A percentile compares a stretch with the other conserved stretches of the same genome.
These are phyloP conservation scores for Graphium colonna DNA, from an alignment of 2,888 invertebrate genomes.

Conservation along the genomic window DNA sequence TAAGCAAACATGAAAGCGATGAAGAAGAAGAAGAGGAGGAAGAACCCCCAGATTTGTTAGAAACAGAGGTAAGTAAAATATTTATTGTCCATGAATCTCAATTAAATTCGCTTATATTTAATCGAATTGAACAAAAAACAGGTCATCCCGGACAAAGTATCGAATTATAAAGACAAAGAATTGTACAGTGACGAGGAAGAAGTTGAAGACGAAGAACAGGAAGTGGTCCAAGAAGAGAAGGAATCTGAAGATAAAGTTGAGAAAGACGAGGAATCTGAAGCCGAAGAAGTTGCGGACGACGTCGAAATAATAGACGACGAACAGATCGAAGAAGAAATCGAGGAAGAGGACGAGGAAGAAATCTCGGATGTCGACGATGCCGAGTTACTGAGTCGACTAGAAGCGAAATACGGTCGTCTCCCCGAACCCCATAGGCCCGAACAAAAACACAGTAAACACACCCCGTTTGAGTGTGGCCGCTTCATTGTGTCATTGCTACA, in stretches of 20 bases:
- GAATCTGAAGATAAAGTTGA: constrained; percentile 27
- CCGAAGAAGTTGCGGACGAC: constrained; percentile 60
- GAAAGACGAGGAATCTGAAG: constrained; percentile 40
- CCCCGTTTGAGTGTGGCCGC: constrained; percentile 34
- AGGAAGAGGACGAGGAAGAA: constrained; percentile 71
- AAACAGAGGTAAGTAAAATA: constrained; percentile 29
- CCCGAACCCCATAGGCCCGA: constrained; percentile 75
- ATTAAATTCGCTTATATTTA: constrained; percentile 27
- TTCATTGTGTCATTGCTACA: constrained; percentile 26
- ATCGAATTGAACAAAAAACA: constrained; percentile 31
- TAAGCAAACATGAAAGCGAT: constrained; percentile 43
- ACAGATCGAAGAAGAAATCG: constrained; percentile 71
- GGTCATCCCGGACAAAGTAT: constrained; percentile 27
- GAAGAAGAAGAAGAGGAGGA: constrained; percentile 42
- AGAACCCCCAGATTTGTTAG: background rate
- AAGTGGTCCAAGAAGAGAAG: constrained; percentile 49
- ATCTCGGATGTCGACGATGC: constrained; percentile 85
- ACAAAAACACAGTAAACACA: constrained; percentile 69
- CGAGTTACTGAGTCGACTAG: constrained; percentile 84
- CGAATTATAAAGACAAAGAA: constrained; percentile 48
- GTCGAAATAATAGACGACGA: constrained; percentile 72
- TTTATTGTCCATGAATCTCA: background rate
- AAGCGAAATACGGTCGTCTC: constrained; percentile 86
- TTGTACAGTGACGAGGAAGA: constrained; percentile 56
- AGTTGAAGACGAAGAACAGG: constrained; percentile 55